Evolutionary conservation across 2,113 vertebrate species (phyloP), one percentile per base, ranked within the genome.

Genomic region (Seriola rivoliana): DNA sequence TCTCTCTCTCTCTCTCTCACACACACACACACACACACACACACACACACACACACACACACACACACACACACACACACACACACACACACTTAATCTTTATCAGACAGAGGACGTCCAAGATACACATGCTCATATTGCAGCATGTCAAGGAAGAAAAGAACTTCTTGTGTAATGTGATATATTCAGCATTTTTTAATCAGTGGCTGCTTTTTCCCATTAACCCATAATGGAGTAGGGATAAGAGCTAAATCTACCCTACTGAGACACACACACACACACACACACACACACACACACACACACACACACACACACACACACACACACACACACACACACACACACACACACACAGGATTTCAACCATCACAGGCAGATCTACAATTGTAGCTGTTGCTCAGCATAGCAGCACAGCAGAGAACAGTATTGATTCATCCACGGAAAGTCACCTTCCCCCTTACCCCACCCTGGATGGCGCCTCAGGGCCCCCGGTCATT

Each of bases 391-490:
- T 74, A 71, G 69, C 70, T 7, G 21, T 59, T 75, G 60, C 76
- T 83, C 72, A 66, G 68, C 65, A 52, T 42, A 60, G 75, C 72
- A 71, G 80, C 78, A 75, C 54, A 63, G 86, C 11, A 16, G 44
- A 74, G 84, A 79, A 79, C 78, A 57, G 64, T 92, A 92, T 93
- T 70, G 92, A 93, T 93, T 93, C 87, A 87, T 81, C 73, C 78
- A 55, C 84, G n/a, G 59, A 90, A 95, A 95, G 92, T 95, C 90
- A 93, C 92, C 88, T 93, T 94, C 80, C 71, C 67, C 42, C 63
- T 81, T 74, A 36, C 36, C 73, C 63, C 72, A 40, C 23, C 85
- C 74, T 48, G n/a, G 40, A 74, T 23, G 48, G 62, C 0, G 77
- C 84, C 85, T 89, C 23, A 68, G 85, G 77, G 54, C 78, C 81